Evolutionary conservation across 2,113 vertebrate species (phyloP).

Genomic region (Ondatra zibethicus): DNA sequence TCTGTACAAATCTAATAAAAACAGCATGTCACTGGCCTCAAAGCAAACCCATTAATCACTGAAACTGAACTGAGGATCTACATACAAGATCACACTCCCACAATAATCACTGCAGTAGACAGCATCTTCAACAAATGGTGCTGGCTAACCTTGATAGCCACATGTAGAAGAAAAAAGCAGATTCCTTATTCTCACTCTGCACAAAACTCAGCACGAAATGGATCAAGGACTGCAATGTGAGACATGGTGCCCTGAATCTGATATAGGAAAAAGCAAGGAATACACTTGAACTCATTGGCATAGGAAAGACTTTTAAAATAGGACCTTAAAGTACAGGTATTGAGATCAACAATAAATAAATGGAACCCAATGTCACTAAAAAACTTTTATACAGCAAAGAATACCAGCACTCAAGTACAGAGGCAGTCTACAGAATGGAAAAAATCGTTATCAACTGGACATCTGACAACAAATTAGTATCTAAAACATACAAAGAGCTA

Average conservation of each 20-base stretch:
- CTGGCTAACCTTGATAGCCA: neutral
- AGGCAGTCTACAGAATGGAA: neutral
- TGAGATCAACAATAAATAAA: neutral
- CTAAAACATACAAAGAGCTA: neutral
- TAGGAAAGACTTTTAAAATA: neutral
- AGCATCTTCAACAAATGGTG: neutral
- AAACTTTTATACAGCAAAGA: neutral
- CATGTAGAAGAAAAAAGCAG: neutral
- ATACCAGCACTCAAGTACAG: neutral
- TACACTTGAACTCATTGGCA: neutral
- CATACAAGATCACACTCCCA: neutral
- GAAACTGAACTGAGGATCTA: neutral
- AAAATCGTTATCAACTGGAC: neutral
- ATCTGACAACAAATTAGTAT: neutral
- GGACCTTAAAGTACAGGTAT: neutral
- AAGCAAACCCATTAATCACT: neutral
- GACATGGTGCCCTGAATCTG: neutral
- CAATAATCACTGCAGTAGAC: neutral
- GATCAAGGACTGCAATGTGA: neutral
- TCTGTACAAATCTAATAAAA: neutral
- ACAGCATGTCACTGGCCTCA: neutral
- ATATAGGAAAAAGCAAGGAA: neutral
- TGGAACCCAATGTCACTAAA: neutral
- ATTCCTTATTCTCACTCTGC: neutral
- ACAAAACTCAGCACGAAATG: neutral